Evolutionary conservation across 2,113 vertebrate genomes (phyloP), one percentile per base, ranked within the genome.

Genomic region (Empidonax traillii): DNA sequence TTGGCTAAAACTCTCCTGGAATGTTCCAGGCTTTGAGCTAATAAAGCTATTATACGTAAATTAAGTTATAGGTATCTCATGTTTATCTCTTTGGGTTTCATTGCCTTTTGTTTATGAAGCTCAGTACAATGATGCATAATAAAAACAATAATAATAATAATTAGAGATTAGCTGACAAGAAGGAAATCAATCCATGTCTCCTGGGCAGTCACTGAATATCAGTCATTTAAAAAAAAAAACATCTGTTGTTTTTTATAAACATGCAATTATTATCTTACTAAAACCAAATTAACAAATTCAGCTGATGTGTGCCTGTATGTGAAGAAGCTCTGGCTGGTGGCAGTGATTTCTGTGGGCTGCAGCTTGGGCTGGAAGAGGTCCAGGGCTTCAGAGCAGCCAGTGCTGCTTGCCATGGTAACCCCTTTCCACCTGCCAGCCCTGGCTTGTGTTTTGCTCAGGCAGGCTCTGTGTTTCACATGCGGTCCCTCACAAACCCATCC

Each of bases 1-100:
- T 33, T 21, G 31, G 55, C 24, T 61, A n/a, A 85, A 95, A 56
- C 13, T 82, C 55, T 52, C n/a, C 59, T 73, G 86, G 87, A 93
- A 95, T 22, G 8, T 94, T 97, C 89, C 66, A 93, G 94, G 41
- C 79, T 85, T 87, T 65, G 52, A 86, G 66, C 27, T 89, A 84
- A 93, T 92, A 89, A 93, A 92, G 52, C 77, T 77, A 27, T 79
- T 81, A n/a, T 11, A 41, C 1, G 0, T 43, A 74, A 95, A 97
- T 96, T 89, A 47, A 90, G 39, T 96, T 90, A 95, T 5, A 77
- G 61, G 58, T 65, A 28, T 58, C 69, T 71, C 61, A 39, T 58
- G 33, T 80, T 83, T 51, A 31, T 94, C 62, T 92, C 55, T 59
- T 63, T n/a, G 74, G 28, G 72, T 85, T 93, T 88, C 56, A 30